Evolutionary conservation across 2,888 invertebrate species (phyloP), one percentile per base, ranked within the genome.

Genomic region (Muschampia plurimacula): DNA sequence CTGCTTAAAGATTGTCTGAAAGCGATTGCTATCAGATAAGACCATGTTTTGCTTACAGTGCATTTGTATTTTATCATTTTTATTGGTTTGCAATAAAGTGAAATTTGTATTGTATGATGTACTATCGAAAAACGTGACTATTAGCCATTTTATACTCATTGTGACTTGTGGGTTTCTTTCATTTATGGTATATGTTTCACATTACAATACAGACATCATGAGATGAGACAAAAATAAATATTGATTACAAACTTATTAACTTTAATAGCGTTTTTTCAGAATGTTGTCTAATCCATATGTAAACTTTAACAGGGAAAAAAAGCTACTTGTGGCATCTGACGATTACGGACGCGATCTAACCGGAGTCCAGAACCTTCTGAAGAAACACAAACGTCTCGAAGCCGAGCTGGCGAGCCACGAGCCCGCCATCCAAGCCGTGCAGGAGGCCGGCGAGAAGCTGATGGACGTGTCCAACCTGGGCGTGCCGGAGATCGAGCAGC

Each of bases 341-440:
- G 99, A 99, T 92, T 99, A 99, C 87, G 99, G 99, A 0, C 97
- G 99, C 76, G 99, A 99, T 89, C 95, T 99, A 81, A 99, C 99
- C 5, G 99, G 99, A 52, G 99, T 99, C 0, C 99, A 99, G 90
- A 99, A 99, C 89, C 95, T 99, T 73, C 97, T 98, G 85, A 99
- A 99, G 95, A 99, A 99, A 89, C 99, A 99, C 94, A 99, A 99
- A 92, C 97, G 99, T 8, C 95, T 99, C n/a, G 99, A 99, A 84
- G 98, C 99, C 0, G 99, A 99, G 89, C 95, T 99, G 67, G 98
- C 96, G n/a, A 98, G 98, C 72, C 99, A 99, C 91, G 99, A 99
- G 89, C 99, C 99, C 0, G 98, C 99, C 69, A 99, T 99, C 78
- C 98, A 99, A 90, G 98, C 91, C 2, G 92, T 91, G 74, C 90